Base-by-base conservation (phyloP, 2,888 invertebrate species). In the Tinea semifulvella region DNA sequence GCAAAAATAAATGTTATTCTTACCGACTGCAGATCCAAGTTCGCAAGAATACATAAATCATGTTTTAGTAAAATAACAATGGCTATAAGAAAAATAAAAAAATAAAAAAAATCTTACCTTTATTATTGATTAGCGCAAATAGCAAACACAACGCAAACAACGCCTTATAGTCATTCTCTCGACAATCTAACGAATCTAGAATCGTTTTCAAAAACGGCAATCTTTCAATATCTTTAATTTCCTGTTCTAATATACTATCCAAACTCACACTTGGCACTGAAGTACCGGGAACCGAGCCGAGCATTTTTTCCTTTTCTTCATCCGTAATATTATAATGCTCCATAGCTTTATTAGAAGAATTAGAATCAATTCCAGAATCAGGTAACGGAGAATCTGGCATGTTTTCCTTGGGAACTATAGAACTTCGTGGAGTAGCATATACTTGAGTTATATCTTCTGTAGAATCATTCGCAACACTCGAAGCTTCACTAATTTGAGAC, bases 111-210 rank as follows among this genome's bases (percentile, higher is more conserved):
- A 18, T 57, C 72, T 72, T 75, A 97, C 98, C 97, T 88, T 88
- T 86, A 77, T 98, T 99, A 65, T 92, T 92, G 48, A 92, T 92
- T 71, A 98, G 86, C 10, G 98, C 96, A 68, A 96, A 96, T 28
- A 98, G 85, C 48, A 98, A 82, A 70, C 96, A 94, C 11, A 98
- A 82, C 2, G 92, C 90, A 67, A 98, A 94, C 48, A 99, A 80
- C 4, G 97, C 90, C 38, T 92, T 87, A 64, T 98, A 98, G 80
- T 99, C 98, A 70, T 97, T 97, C 62, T 96, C 96, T 8, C 84
- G 84, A 63, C 95, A 94, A 60, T 94, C 92, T 53, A 98, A 79
- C 0, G 95, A 90, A 55, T 91, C 89, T 48, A 96, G 82, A 42
- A 98, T 88, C 3, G 94, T 92, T 66, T 96, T 93, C 52, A 98